These are phyloP conservation scores for Nephrotoma flavescens DNA, from an alignment of 2,888 invertebrate species.

Conservation along the genomic window DNA sequence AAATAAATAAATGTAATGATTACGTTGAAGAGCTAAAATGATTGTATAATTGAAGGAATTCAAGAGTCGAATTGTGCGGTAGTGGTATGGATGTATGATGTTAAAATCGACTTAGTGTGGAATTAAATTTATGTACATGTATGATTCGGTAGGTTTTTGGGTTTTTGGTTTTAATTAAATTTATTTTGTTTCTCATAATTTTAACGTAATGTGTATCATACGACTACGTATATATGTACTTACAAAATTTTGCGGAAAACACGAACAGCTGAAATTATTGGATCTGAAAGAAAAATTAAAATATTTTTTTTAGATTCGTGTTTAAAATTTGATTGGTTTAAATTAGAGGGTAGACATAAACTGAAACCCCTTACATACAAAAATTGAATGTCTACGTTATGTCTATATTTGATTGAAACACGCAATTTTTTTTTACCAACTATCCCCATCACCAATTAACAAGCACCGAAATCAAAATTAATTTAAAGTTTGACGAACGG, in stretches of 20 bases:
- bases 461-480: neutral
- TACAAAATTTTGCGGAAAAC: neutral
- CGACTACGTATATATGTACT: neutral
- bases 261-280: neutral
- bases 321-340: too few relatives aligned
- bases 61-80: neutral
- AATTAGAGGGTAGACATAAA: neutral
- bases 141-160: neutral
- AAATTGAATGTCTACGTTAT: neutral
- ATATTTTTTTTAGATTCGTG: too few relatives aligned
- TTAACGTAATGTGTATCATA: neutral
- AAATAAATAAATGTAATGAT: neutral
- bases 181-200: neutral
- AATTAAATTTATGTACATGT: neutral
- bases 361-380: neutral
- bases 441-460: neutral
- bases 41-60: neutral
- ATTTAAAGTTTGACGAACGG: neutral
- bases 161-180: neutral
- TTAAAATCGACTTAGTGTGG: neutral
- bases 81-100: neutral
- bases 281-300: too few relatives aligned
- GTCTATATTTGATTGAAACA: neutral
- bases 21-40: neutral
- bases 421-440: neutral